Evolutionary conservation across 2,113 vertebrate species (phyloP).

Genomic region (Halichoerus grypus): DNA sequence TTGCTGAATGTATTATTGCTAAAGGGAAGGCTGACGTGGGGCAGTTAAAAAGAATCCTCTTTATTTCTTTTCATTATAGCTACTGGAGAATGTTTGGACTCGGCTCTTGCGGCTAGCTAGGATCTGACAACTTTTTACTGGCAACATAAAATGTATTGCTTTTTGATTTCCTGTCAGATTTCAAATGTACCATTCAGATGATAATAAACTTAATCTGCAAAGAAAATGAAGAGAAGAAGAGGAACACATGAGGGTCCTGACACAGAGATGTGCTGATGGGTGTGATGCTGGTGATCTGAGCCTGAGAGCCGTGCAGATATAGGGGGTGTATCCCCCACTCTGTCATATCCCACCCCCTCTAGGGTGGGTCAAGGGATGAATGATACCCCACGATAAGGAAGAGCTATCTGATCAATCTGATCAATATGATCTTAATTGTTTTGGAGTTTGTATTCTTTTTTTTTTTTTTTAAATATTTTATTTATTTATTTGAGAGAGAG

Average conservation of each 20-base stretch:
- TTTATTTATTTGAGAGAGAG: no score
- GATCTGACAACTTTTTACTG: conserved; percentile 52
- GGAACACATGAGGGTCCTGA: neutral
- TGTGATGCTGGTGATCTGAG: neutral
- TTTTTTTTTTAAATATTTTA: no score
- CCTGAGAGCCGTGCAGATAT: fast-evolving
- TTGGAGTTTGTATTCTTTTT: neutral
- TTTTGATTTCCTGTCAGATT: conserved; percentile 62
- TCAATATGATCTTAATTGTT: neutral
- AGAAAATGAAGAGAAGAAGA: conserved; percentile 20
- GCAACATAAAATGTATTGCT: conserved; percentile 59
- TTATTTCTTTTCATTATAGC: conserved; percentile 70
- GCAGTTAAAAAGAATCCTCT: conserved; percentile 40
- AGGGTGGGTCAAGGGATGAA: no score
- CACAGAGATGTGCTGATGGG: neutral
- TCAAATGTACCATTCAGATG: conserved; percentile 28
- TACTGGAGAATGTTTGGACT: conserved; percentile 26
- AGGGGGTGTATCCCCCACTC: fast-evolving
- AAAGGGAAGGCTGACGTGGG: neutral
- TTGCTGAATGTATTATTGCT: conserved; percentile 55
- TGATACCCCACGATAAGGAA: neutral
- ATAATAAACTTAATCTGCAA: conserved; percentile 31
- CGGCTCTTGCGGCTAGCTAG: neutral
- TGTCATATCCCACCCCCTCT: neutral
- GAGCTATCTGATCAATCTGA: neutral